A percentile compares a stretch with the other conserved stretches of the same genome.
phyloP scores from a whole-genome alignment of 2,113 vertebrate species.

The Amphiprion ocellaris region DNA sequence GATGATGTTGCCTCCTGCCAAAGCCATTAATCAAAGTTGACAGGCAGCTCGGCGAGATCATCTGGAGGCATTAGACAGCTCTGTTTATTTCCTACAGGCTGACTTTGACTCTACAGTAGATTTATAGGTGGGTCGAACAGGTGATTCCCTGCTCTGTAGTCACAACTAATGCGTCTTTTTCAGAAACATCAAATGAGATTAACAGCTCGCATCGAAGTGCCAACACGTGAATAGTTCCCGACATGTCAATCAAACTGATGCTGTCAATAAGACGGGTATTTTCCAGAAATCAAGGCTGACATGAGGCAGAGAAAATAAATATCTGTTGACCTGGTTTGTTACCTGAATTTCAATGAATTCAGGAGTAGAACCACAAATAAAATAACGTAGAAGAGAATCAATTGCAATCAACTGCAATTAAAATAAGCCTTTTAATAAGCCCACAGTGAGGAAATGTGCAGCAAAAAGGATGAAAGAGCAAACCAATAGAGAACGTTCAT shows the following conservation, averaged over 20 bases:
- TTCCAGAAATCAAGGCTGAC: background rate
- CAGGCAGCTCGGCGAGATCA: constrained; percentile 18
- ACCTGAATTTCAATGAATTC: background rate
- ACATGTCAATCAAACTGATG: constrained; percentile 3
- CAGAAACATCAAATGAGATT: constrained; percentile 3
- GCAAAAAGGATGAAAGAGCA: too few relatives aligned
- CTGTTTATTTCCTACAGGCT: constrained; percentile 27
- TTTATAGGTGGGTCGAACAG: too few relatives aligned
- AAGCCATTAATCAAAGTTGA: constrained; percentile 50
- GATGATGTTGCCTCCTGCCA: constrained; percentile 29
- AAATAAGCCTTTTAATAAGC: too few relatives aligned
- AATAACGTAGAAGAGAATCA: too few relatives aligned
- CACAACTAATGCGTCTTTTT: constrained; percentile 1
- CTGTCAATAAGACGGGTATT: background rate
- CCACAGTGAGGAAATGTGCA: too few relatives aligned
- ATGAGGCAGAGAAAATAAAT: background rate
- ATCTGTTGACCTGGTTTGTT: background rate
- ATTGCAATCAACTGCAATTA: too few relatives aligned
- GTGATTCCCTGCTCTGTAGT: background rate
- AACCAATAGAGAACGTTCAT: too few relatives aligned
- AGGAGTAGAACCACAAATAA: too few relatives aligned
- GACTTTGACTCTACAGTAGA: too few relatives aligned
- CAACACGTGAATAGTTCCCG: background rate
- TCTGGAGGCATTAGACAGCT: constrained; percentile 30
- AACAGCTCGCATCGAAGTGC: background rate